Conservation (phyloP, 1,140 invertebrate species). For the Gonioctena quinquepunctata region DNA sequence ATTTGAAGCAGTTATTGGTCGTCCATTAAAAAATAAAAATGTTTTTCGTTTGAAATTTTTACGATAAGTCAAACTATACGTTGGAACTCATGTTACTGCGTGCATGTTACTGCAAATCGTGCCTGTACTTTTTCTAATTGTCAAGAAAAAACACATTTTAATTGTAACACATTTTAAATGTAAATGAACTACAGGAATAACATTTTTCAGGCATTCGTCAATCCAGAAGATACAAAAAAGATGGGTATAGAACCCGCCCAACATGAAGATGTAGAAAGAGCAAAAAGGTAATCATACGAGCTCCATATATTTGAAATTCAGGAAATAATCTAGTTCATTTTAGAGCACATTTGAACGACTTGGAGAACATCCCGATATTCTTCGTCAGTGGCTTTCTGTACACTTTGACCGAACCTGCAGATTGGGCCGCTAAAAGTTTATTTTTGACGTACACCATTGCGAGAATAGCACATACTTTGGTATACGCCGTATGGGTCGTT, state of each 20-base stretch:
- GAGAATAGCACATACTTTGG: constrained; percentile 67
- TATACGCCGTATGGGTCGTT: constrained; percentile 62
- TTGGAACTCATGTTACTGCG: too few relatives aligned
- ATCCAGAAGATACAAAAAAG: constrained; percentile 55
- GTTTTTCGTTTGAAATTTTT: too few relatives aligned
- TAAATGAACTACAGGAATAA: too few relatives aligned
- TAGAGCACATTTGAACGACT: constrained; percentile 64
- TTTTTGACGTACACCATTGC: constrained; percentile 65
- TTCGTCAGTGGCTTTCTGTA: constrained; percentile 68
- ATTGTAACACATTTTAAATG: too few relatives aligned
- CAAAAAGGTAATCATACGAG: constrained; percentile 48
- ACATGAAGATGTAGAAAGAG: constrained; percentile 56
- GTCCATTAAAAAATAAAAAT: too few relatives aligned
- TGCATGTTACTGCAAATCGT: too few relatives aligned
- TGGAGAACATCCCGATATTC: constrained; percentile 76
- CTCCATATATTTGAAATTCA: background rate
- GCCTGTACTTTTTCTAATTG: too few relatives aligned
- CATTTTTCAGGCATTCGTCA: constrained; percentile 57
- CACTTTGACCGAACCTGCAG: constrained; percentile 63
- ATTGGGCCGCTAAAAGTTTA: constrained; percentile 58
- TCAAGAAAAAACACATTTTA: too few relatives aligned
- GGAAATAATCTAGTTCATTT: too few relatives aligned
- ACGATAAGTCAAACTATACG: too few relatives aligned
- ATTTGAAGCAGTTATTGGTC: too few relatives aligned
- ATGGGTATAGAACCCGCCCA: constrained; percentile 44